These are phyloP conservation scores for Drosophila parabipectinata DNA, from an alignment of 1,140 invertebrate species.

Conservation along the genomic window DNA sequence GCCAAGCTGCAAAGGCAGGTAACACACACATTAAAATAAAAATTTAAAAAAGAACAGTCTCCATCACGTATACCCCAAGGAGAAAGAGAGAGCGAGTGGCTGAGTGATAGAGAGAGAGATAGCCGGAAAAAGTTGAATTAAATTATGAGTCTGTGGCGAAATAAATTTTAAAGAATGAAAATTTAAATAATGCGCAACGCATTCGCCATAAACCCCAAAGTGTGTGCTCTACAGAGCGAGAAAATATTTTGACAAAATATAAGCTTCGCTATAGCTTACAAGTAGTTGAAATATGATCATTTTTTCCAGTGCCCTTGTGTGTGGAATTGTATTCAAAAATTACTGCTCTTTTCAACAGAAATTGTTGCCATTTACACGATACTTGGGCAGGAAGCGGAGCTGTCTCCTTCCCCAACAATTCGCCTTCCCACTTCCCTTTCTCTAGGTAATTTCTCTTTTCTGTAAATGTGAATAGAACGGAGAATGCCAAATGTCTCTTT, in stretches of 20 bases:
- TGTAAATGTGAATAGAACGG: slow-evolving; percentile 32
- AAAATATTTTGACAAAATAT: background rate
- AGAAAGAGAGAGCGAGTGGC: background rate
- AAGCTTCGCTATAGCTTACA: background rate
- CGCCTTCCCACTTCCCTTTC: slow-evolving; percentile 4
- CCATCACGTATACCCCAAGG: background rate
- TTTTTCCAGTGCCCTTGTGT: slow-evolving; percentile 4
- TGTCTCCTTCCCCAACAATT: background rate
- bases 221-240: slow-evolving; percentile 5
- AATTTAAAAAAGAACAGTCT: slow-evolving; percentile 2
- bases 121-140: slow-evolving; percentile 48
- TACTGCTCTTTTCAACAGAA: slow-evolving; percentile 34
- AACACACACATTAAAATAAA: slow-evolving; percentile 40
- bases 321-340: slow-evolving; percentile 20
- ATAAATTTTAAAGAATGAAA: slow-evolving; percentile 65
- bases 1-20: slow-evolving; percentile 23
- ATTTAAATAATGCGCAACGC: slow-evolving; percentile 59
- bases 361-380: slow-evolving; percentile 68
- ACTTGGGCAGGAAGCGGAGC: slow-evolving; percentile 35
- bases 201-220: slow-evolving; percentile 30
- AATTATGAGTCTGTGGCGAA: slow-evolving; percentile 56
- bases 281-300: background rate
- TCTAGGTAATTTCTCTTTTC: slow-evolving; percentile 41
- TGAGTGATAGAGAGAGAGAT: background rate
- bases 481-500: slow-evolving; percentile 35